Evolutionary conservation across 1,140 invertebrate genomes (phyloP).

Genomic region (Monochamus saltuarius): DNA sequence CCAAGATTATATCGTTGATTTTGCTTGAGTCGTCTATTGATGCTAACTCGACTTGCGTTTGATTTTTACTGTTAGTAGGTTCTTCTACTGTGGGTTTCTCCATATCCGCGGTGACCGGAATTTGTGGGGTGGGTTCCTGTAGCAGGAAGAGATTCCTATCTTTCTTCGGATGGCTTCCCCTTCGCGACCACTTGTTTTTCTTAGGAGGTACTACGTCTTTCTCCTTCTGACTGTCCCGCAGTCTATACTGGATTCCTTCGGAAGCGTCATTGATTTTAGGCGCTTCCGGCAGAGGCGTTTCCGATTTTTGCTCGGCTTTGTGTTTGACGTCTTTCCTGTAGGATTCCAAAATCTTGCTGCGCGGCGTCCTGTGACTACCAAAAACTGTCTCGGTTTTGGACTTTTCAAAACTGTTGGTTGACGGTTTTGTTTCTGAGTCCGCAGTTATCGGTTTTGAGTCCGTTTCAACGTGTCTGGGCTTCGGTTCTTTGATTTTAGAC

Average conservation of each 20-base stretch:
- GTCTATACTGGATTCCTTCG: too few species aligned
- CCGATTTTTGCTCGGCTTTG: background rate
- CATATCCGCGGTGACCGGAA: background rate
- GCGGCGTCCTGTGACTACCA: conserved; percentile 9
- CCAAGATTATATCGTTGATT: too few species aligned
- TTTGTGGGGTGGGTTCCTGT: background rate
- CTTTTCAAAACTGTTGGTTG: too few species aligned
- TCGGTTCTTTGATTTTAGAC: conserved; percentile 19
- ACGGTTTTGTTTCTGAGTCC: too few species aligned
- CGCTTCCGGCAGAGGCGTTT: background rate
- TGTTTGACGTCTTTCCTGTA: conserved; percentile 17
- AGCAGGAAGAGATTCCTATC: conserved; percentile 10
- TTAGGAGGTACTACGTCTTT: conserved; percentile 14
- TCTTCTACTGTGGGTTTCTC: background rate
- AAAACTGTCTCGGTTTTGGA: too few species aligned
- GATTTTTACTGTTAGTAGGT: too few species aligned
- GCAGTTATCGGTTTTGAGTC: too few species aligned
- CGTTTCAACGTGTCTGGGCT: too few species aligned
- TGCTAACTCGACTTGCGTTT: too few species aligned
- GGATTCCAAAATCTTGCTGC: conserved; percentile 27
- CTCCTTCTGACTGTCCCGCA: too few species aligned
- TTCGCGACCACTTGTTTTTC: conserved; percentile 11
- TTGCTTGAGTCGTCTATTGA: too few species aligned
- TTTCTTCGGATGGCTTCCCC: conserved; percentile 15
- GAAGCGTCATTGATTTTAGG: background rate